Evolutionary conservation across 2,888 invertebrate species (phyloP), one percentile per base, ranked within the genome.

Genomic region (Dasysyrphus albostriatus): DNA sequence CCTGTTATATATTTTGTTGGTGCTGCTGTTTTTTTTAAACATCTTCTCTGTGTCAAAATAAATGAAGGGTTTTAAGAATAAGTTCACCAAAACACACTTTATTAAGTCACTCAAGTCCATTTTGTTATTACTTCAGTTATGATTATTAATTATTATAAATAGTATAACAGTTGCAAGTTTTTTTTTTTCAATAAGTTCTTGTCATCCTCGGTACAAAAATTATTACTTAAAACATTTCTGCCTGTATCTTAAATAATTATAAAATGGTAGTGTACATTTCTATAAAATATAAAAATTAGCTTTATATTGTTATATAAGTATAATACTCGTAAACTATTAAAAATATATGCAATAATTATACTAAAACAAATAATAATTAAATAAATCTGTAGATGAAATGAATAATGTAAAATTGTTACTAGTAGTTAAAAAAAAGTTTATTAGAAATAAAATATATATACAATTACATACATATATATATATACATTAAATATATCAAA

Each of bases 381-480:
- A 10, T 44, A n/a, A 29, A 65, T n/a, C 44, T 44, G 65, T 65
- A 49, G 34, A 34, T 65, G n/a, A 32, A 34, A 65, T 42, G 0
- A 42, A 44, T 8, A 29, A 63, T 32, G 47, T 34, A 65, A 49
- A 59, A 47, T 47, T 65, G 65, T 65, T 65, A 67, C 70, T 67
- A 72, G 80, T 76, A 80, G 84, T 80, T 75, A 75, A 79, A 82
- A 3, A 2, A 79, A 51, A 70, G 74, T 65, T 83, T 44, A 34
- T 72, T 77, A 83, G 39, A 81, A 49, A 65, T 49, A 29, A 34
- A 34, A 32, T 19, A 47, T 47, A 61, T 61, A 65, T n/a, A 49
- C 47, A 65, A 16, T 16, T 19, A 47, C 8, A 61, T 44, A 49
- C 7, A 34, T 65, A 65, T 19, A 65, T 32, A 34, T 65, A 65